Base-by-base conservation (phyloP, 2,113 vertebrate genomes). In the Gopherus flavomarginatus region DNA sequence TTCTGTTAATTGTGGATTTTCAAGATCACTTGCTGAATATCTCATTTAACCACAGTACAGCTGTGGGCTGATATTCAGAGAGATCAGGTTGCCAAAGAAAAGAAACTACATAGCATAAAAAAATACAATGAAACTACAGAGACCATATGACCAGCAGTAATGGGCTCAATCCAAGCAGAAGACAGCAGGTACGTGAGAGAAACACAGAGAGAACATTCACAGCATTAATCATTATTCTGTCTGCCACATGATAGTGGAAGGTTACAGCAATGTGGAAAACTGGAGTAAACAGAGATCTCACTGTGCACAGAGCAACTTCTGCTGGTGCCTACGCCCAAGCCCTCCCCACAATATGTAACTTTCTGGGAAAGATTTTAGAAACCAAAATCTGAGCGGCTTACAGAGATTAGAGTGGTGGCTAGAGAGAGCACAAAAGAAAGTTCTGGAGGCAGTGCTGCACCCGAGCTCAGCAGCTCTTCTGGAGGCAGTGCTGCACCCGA, bases 191-290 rank as follows among this genome's bases (percentile, higher is more conserved):
- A 91, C 85, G 89, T 94, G 93, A 96, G 93, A 97, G 90, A 93
- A 96, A 97, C 97, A 97, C 93, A 91, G 90, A 97, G 92, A 97
- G 96, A 96, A 97, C 94, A 94, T 96, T 97, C 95, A 97, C 93
- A 95, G 96, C 88, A 95, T 97, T 96, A 97, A 95, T 97, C 97
- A 97, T 97, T 96, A 90, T 98, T 96, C 96, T 95, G 92, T 97
- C 96, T 98, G 96, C 96, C 96, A 96, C 95, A 94, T 54, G 90
- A 92, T n/a, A 96, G 88, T 87, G 96, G 94, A 96, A 96, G 96
- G 96, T 97, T 94, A 97, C 93, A 95, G 95, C 1, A 10, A 96
- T 94, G 94, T 75, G 91, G 95, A 94, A 95, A 90, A 91, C 86
- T 38, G 84, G 90, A 90, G 94, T 95, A 65, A 96, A 95, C 90